Percentiles rank a stretch among this genome's conserved stretches.
Evolutionary conservation across 2,797 vertebrate genomes (phyloP).

Genomic region (Danio kyathit): DNA sequence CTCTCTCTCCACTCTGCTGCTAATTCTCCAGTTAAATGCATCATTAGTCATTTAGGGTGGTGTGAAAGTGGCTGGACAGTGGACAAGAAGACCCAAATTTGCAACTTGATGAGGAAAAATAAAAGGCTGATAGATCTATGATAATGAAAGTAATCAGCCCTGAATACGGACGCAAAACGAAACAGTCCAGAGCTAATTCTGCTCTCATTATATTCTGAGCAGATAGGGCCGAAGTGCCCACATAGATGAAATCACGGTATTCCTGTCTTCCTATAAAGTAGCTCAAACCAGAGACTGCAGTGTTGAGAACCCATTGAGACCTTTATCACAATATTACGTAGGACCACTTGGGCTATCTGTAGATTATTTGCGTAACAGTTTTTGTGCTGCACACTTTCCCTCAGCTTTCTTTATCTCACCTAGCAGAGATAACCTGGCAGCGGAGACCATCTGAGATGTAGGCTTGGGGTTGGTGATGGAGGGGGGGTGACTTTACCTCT

Average conservation of each 20-base stretch:
- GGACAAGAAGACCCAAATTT: conserved; percentile 71
- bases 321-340: conserved; percentile 47
- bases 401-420: conserved; percentile 23
- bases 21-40: conserved; percentile 75
- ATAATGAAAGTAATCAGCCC: conserved; percentile 69
- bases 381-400: conserved; percentile 46
- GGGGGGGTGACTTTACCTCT: conserved; percentile 49
- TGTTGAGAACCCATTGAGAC: conserved; percentile 10
- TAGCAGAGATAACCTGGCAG: conserved; percentile 37
- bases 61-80: conserved; percentile 74
- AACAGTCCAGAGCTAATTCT: conserved; percentile 63
- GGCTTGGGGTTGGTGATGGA: conserved; percentile 1
- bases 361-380: conserved; percentile 24
- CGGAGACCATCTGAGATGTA: conserved; percentile 21
- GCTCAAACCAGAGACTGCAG: conserved; percentile 36
- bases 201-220: conserved; percentile 59
- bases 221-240: conserved; percentile 55
- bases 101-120: conserved; percentile 70
- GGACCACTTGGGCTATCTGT: conserved; percentile 32
- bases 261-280: conserved; percentile 34
- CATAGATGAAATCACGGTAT: conserved; percentile 51
- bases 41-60: conserved; percentile 75
- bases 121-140: conserved; percentile 68
- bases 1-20: conserved; percentile 57
- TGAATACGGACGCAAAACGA: conserved; percentile 62